phyloP scores from a whole-genome alignment of 1,140 invertebrate species.

The Magallana gigas region DNA sequence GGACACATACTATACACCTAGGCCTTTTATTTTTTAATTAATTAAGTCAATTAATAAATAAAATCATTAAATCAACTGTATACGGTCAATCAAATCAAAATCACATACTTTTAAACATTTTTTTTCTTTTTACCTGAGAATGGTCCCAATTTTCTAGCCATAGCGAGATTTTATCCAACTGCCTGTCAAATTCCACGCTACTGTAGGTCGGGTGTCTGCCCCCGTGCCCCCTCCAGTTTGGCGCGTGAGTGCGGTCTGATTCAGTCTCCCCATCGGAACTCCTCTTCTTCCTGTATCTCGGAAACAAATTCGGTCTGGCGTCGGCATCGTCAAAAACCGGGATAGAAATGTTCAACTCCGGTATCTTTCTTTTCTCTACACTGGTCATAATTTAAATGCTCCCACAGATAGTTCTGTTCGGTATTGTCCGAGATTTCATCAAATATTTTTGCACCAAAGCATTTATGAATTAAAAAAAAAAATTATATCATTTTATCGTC shows the following conservation, averaged over 20 bases:
- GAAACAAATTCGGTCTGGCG: not conserved
- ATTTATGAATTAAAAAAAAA: not conserved
- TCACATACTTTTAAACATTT: not conserved
- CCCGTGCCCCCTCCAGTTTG: slow-evolving; percentile 71
- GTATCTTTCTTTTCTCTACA: not conserved
- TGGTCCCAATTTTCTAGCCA: slow-evolving; percentile 76
- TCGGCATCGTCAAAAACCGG: slow-evolving; percentile 36
- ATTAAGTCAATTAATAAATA: too few species aligned
- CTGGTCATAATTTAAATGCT: slow-evolving; percentile 6
- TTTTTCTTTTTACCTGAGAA: slow-evolving; percentile 61
- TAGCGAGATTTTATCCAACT: slow-evolving; percentile 74
- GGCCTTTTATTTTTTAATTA: too few species aligned
- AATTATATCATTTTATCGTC: slow-evolving; percentile 11
- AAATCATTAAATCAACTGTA: too few species aligned
- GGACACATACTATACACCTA: too few species aligned
- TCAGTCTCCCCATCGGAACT: slow-evolving; percentile 17
- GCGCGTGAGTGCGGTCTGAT: slow-evolving; percentile 36
- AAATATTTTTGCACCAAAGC: not conserved
- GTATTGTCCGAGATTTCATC: not conserved
- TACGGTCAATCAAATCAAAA: too few species aligned
- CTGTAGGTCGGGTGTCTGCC: slow-evolving; percentile 68
- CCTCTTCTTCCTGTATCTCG: slow-evolving; percentile 43
- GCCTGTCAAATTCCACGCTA: slow-evolving; percentile 74
- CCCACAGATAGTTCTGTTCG: not conserved
- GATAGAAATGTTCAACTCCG: slow-evolving; percentile 1